Evolutionary conservation across 2,113 vertebrate species (phyloP).

Genomic region (Plecturocebus donacophilus): DNA sequence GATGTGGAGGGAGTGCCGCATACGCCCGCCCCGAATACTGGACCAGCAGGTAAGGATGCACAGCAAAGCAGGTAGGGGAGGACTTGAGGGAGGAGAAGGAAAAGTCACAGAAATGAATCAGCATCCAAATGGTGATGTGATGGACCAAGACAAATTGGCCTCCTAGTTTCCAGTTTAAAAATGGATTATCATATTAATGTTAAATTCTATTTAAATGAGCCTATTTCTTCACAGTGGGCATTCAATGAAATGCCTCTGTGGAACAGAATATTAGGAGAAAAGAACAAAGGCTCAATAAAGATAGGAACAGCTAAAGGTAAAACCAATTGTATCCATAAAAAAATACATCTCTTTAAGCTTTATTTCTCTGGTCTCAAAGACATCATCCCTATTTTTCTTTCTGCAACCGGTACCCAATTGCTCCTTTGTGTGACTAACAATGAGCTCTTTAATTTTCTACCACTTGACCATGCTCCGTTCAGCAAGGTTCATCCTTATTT

Average conservation of each 20-base stretch:
- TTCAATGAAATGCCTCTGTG: not conserved
- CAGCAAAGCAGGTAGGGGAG: accelerated
- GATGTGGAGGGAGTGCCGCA: not conserved
- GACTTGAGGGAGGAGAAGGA: not conserved
- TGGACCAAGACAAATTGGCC: not conserved
- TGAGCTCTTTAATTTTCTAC: not conserved
- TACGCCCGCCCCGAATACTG: not conserved
- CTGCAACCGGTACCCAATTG: not conserved
- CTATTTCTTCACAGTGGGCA: conserved; percentile 24
- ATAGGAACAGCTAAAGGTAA: not conserved
- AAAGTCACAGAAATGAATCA: not conserved
- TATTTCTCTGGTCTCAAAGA: not conserved
- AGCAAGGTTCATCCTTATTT: not conserved
- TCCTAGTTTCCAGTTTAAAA: conserved; percentile 33
- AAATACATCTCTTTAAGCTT: not conserved
- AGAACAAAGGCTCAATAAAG: not conserved
- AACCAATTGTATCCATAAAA: not conserved
- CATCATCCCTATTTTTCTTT: not conserved
- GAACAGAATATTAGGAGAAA: not conserved
- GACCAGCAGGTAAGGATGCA: not conserved
- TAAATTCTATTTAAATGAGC: conserved; percentile 46
- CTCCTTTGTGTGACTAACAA: conserved; percentile 8
- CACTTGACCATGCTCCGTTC: not conserved
- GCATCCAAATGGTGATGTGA: not conserved
- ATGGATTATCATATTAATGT: conserved; percentile 27